A percentile compares a stretch with the other conserved stretches of the same genome.
Conservation (phyloP, 2,797 vertebrate species). For the Nannoperca australis region DNA sequence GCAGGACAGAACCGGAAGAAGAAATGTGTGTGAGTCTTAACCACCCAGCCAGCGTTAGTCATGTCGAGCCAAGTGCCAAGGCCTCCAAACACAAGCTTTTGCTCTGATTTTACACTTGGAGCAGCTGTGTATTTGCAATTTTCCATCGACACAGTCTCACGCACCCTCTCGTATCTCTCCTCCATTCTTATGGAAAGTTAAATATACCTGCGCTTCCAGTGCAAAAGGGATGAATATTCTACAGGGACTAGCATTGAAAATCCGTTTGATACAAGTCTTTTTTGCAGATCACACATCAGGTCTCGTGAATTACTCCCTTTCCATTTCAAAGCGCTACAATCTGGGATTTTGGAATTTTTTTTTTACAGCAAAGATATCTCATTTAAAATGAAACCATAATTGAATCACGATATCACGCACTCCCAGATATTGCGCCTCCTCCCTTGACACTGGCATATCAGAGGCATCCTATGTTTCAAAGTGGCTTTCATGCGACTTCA, state of each 20-base stretch:
- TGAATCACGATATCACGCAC: slow-evolving; percentile 71
- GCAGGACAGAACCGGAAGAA: background rate
- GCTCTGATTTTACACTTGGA: slow-evolving; percentile 46
- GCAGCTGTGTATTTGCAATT: slow-evolving; percentile 31
- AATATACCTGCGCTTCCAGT: slow-evolving; percentile 53
- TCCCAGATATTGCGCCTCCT: slow-evolving; percentile 54
- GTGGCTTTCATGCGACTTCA: slow-evolving; percentile 74
- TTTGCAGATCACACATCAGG: slow-evolving; percentile 67
- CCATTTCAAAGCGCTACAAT: slow-evolving; percentile 72
- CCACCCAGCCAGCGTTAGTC: slow-evolving; percentile 17
- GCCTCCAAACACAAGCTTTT: slow-evolving; percentile 37
- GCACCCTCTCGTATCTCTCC: slow-evolving; percentile 43
- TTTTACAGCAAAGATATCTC: slow-evolving; percentile 64
- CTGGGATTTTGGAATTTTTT: slow-evolving; percentile 53
- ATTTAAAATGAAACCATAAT: slow-evolving; percentile 79
- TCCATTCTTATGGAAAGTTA: slow-evolving; percentile 62
- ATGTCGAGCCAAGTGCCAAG: slow-evolving; percentile 24
- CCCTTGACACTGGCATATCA: slow-evolving; percentile 72
- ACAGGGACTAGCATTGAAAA: slow-evolving; percentile 59
- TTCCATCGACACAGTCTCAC: slow-evolving; percentile 36
- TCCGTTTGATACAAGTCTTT: slow-evolving; percentile 62
- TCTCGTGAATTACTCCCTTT: slow-evolving; percentile 69
- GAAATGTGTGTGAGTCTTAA: slow-evolving; percentile 20
- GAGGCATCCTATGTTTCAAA: slow-evolving; percentile 72
- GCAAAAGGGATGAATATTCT: slow-evolving; percentile 52